A percentile compares a stretch with the other conserved stretches of the same genome.
These are phyloP conservation scores for Tribolium madens DNA, from an alignment of 1,140 invertebrate genomes.

Conservation along the genomic window DNA sequence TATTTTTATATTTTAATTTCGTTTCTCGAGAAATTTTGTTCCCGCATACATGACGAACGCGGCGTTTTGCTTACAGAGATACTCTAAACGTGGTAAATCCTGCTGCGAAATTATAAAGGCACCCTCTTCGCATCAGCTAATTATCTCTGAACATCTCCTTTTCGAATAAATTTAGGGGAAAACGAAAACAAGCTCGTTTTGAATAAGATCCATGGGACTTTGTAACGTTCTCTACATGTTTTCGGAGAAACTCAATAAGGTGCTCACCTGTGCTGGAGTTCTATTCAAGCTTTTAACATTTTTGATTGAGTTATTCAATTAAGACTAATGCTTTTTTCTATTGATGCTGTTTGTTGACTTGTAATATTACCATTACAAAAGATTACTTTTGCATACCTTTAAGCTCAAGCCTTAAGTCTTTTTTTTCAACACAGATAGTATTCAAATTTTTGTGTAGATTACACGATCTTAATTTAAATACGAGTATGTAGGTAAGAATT, in stretches of 20 bases:
- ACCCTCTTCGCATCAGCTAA: slow-evolving; percentile 29
- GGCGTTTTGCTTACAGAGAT: slow-evolving; percentile 2
- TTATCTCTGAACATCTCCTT: slow-evolving; percentile 36
- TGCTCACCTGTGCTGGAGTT: background rate
- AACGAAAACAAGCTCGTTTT: slow-evolving; percentile 23
- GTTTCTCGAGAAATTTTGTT: slow-evolving; percentile 1
- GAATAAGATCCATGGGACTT: slow-evolving; percentile 31
- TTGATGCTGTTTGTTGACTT: slow-evolving; percentile 16
- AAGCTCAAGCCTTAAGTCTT: background rate
- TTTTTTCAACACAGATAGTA: too few relatives aligned
- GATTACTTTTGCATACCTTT: background rate
- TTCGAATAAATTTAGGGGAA: slow-evolving; percentile 29
- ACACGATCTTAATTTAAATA: too few relatives aligned
- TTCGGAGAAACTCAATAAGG: background rate
- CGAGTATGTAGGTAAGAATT: too few relatives aligned
- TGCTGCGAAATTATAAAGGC: slow-evolving; percentile 33
- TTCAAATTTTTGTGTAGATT: too few relatives aligned
- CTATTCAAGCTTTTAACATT: slow-evolving; percentile 16
- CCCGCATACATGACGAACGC: slow-evolving; percentile 5
- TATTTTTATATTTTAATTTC: slow-evolving; percentile 40
- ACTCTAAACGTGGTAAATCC: slow-evolving; percentile 24
- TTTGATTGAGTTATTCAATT: slow-evolving; percentile 33
- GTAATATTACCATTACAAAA: slow-evolving; percentile 14
- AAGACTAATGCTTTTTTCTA: background rate
- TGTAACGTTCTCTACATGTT: slow-evolving; percentile 1